Base-by-base conservation (phyloP, 1,140 invertebrate species). In the Drosophila truncata region DNA sequence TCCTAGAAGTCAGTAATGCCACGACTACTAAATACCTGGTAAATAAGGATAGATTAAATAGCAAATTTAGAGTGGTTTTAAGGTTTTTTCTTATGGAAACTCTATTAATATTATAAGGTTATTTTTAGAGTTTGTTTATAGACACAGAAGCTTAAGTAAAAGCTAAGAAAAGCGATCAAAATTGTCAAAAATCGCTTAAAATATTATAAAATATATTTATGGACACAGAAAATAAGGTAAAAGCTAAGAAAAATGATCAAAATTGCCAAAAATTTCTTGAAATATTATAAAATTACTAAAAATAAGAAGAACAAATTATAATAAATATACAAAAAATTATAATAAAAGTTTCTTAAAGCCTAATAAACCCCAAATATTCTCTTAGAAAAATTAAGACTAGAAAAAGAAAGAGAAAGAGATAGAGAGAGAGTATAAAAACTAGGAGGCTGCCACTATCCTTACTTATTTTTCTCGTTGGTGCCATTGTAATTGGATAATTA, bases 401-500 rank as follows among this genome's bases (percentile, higher is more conserved):
- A 29, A 8, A n/a, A 11, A 31, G 25, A 29, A 8, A 35, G 33
- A 18, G 47, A 23, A 3, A n/a, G n/a, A n/a, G n/a, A n/a, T n/a
- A n/a, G n/a, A 13, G 20, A 46, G 37, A 25, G 6, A 39, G 37
- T 16, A 35, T 11, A 47, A 35, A 37, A 44, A 49, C 44, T 49
- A 42, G 42, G 33, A 59, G 33, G 31, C 49, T 72, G 57, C 35
- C 31, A 81, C 57, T 60, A 66, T 63, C 58, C 42, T 49, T 41
- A 29, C 31, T 29, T 50, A 44, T 63, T 52, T 41, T 14, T 41
- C 25, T 67, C 72, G 66, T 75, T 78, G 80, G 63, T 71, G 72
- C 76, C 78, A 80, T 88, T 88, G 85, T 88, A 88, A 88, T 90
- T 88, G 85, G 85, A 88, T 90, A 88, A 88, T 88, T 88, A 88